Conservation (phyloP, 2,113 vertebrate species). For the Toxotes chatareus region DNA sequence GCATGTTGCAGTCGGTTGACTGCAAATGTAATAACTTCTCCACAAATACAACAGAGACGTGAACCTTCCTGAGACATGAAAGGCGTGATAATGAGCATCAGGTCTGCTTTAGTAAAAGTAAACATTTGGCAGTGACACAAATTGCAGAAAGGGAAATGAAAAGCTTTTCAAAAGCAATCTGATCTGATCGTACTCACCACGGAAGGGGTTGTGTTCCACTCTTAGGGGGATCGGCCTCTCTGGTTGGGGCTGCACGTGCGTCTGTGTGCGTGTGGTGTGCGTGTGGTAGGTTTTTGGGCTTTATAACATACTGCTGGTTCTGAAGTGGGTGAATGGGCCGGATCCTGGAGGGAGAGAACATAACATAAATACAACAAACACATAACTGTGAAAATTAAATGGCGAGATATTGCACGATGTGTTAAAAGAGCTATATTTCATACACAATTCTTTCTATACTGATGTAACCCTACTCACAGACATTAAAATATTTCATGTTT, state of each 20-base stretch:
- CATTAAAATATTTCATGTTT: too few species aligned
- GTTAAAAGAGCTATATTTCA: too few species aligned
- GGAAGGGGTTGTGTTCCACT: constrained; percentile 82
- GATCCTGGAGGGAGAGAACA: constrained; percentile 83
- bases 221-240: constrained; percentile 89
- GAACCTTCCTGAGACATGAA: neutral
- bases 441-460: too few species aligned
- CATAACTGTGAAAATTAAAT: neutral
- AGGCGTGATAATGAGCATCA: too few species aligned
- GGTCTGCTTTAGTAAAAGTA: neutral
- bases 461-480: too few species aligned
- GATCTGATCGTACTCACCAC: constrained; percentile 75
- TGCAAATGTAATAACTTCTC: too few species aligned
- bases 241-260: constrained; percentile 85
- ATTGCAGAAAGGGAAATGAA: too few species aligned
- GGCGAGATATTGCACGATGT: neutral
- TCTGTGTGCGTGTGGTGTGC: constrained; percentile 86
- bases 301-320: constrained; percentile 91
- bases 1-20: neutral
- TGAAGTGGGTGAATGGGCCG: constrained; percentile 88
- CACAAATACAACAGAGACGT: too few species aligned
- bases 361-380: neutral
- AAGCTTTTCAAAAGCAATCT: neutral
- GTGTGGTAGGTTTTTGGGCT: constrained; percentile 91
- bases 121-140: neutral